phyloP scores from a whole-genome alignment of 2,113 vertebrate species.

The Perca flavescens region DNA sequence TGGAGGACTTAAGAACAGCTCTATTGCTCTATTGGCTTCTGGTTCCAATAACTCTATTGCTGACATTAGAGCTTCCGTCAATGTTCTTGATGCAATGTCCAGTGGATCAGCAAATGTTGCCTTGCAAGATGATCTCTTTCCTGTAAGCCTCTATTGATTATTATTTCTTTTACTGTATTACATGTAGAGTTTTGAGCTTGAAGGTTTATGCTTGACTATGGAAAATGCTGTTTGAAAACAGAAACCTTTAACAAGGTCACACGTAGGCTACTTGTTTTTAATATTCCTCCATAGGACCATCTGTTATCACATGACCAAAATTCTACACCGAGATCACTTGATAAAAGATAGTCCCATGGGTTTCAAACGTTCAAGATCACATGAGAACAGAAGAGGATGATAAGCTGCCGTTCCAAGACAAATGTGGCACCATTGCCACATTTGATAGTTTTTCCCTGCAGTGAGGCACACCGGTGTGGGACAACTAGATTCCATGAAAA shows the following conservation, averaged over 20 bases:
- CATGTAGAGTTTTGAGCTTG: not conserved
- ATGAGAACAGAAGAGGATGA: no score
- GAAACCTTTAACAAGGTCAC: not conserved
- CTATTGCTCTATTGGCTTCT: not conserved
- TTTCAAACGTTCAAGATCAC: no score
- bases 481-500: not conserved
- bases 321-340: no score
- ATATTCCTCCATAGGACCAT: no score
- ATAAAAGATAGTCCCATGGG: no score
- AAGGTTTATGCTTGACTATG: not conserved
- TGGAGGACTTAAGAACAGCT: conserved; percentile 64
- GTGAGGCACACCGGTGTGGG: no score
- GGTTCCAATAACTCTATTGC: not conserved
- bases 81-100: conserved; percentile 64
- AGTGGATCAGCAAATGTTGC: accelerated
- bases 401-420: no score
- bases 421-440: no score
- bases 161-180: conserved; percentile 1
- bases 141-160: conserved; percentile 61
- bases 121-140: conserved; percentile 47
- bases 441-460: no score
- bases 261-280: not conserved
- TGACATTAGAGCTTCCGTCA: conserved; percentile 65
- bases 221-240: not conserved
- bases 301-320: no score